Percentiles rank a stretch among this genome's conserved stretches.
Conservation (phyloP, 1,140 invertebrate genomes). For the Aporrectodea caliginosa region DNA sequence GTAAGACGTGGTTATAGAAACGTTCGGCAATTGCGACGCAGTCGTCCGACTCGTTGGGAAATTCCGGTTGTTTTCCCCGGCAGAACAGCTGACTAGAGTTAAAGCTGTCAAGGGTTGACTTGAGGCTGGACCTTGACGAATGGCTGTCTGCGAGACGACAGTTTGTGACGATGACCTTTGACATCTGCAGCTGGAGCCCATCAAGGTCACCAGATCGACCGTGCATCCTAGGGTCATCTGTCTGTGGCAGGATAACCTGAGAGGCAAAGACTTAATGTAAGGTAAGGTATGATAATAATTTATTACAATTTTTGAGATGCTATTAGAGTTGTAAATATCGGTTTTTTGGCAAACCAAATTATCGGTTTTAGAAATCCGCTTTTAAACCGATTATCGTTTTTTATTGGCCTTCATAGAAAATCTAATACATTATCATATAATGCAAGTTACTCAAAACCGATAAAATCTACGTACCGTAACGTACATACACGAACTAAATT, state of each 20-base stretch:
- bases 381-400: too few species aligned
- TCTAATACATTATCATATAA: too few species aligned
- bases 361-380: too few species aligned
- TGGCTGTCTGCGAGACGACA: conserved; percentile 64
- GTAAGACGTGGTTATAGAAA: conserved; percentile 39
- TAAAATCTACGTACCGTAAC: too few species aligned
- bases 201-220: conserved; percentile 76
- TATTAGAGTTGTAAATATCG: too few species aligned
- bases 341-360: too few species aligned
- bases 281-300: too few species aligned
- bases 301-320: too few species aligned
- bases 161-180: conserved; percentile 74
- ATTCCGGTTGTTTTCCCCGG: conserved; percentile 60
- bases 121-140: conserved; percentile 66
- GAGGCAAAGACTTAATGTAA: conserved; percentile 34
- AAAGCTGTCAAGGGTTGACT: conserved; percentile 68
- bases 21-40: conserved; percentile 67
- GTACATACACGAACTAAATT: too few species aligned
- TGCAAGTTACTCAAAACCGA: too few species aligned
- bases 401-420: too few species aligned
- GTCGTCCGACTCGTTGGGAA: conserved; percentile 66
- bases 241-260: conserved; percentile 60
- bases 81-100: conserved; percentile 70
- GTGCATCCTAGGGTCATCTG: conserved; percentile 64
- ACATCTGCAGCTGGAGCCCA: conserved; percentile 75